phyloP scores from a whole-genome alignment of 2,113 vertebrate species.

The Prolemur simus region DNA sequence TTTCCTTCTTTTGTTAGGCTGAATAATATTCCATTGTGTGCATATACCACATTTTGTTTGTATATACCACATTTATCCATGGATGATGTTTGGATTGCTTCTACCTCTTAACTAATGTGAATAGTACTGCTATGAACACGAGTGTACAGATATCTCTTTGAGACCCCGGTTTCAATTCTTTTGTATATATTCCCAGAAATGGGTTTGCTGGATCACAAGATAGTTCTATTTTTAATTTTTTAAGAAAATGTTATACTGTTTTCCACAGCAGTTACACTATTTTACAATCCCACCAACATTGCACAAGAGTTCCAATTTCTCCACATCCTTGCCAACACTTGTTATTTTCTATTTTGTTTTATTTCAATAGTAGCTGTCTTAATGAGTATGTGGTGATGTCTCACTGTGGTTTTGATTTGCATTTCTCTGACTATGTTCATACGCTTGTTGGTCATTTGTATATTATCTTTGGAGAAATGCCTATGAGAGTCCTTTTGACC shows the following conservation, averaged over 20 bases:
- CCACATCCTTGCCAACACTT: not conserved
- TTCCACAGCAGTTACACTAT: not conserved
- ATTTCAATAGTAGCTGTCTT: not conserved
- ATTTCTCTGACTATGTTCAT: not conserved
- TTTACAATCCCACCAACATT: not conserved
- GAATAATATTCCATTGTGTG: not conserved
- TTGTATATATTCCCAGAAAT: not conserved
- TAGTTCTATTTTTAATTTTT: not conserved
- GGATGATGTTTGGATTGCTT: not conserved
- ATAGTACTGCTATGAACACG: not conserved
- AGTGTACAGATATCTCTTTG: not conserved
- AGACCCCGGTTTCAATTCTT: not conserved
- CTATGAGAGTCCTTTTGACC: not conserved
- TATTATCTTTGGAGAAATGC: not conserved
- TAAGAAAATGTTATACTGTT: not conserved
- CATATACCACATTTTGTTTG: not conserved
- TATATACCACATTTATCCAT: not conserved
- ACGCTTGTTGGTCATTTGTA: not conserved
- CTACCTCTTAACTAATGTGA: not conserved
- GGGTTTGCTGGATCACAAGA: not conserved
- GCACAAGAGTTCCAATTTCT: not conserved
- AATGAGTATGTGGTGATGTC: not conserved
- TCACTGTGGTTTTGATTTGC: not conserved
- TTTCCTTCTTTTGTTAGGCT: not conserved
- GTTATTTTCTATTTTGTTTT: not conserved